Conservation (phyloP, 2,888 invertebrate species). For the Eremobia ochroleuca region DNA sequence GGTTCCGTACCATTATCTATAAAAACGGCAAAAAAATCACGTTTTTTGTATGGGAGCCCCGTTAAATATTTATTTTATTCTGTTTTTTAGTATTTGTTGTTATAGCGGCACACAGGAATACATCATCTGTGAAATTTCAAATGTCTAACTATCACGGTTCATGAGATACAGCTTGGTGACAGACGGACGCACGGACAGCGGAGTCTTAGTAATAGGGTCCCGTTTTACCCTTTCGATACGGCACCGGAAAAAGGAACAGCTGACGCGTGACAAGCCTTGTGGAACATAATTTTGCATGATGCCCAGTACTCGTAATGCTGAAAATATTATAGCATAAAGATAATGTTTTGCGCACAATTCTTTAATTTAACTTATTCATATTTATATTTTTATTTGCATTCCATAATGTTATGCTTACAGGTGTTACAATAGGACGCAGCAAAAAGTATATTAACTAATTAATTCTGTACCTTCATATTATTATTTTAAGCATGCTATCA, state of each 20-base stretch:
- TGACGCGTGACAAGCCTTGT: conserved; percentile 4
- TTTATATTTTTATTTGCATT: background rate
- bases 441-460: background rate
- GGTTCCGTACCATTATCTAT: no score
- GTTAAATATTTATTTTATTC: no score
- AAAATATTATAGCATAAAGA: background rate
- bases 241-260: background rate
- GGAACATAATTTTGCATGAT: conserved; percentile 7
- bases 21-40: no score
- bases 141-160: no score
- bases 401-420: background rate
- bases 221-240: no score
- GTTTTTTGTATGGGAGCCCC: no score
- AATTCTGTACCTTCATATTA: background rate
- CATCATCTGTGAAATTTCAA: no score
- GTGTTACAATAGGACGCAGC: background rate
- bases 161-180: no score
- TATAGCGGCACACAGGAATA: no score
- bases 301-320: conserved; percentile 3
- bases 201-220: no score
- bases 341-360: background rate
- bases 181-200: no score
- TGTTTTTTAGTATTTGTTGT: no score
- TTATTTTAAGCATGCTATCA: background rate
- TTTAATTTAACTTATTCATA: background rate